Conservation (phyloP, 2,797 vertebrate species). For the Brachyrhaphis roseni region DNA sequence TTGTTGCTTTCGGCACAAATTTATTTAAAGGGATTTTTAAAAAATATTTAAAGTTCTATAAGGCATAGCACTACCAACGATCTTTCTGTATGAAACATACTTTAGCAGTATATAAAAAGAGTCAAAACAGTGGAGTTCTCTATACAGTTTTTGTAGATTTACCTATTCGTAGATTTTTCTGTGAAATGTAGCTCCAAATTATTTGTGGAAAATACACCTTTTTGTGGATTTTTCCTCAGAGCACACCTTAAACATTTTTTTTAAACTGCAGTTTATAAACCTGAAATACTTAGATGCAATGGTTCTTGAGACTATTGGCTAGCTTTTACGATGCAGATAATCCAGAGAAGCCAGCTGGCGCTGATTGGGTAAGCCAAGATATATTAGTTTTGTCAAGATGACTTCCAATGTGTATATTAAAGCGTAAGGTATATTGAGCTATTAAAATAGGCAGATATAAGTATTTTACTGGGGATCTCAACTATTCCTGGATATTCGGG, state of each 20-base stretch:
- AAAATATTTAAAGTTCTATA: background rate
- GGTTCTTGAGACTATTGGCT: background rate
- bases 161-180: too few relatives aligned
- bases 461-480: background rate
- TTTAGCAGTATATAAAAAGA: background rate
- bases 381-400: too few relatives aligned
- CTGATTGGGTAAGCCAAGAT: too few relatives aligned
- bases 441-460: background rate
- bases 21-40: slow-evolving; percentile 27
- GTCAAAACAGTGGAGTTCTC: background rate
- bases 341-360: too few relatives aligned
- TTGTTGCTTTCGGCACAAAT: slow-evolving; percentile 58
- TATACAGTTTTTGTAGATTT: background rate
- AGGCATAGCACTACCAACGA: background rate
- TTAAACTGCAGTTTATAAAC: background rate
- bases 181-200: too few relatives aligned
- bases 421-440: background rate
- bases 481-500: background rate
- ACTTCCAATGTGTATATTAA: too few relatives aligned
- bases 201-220: too few relatives aligned
- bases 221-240: background rate
- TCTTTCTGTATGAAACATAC: background rate
- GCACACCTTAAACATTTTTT: background rate
- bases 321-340: too few relatives aligned
- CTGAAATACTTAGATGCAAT: background rate